Evolutionary conservation across 2,797 vertebrate species (phyloP).

Genomic region (Aldrovandia affinis): DNA sequence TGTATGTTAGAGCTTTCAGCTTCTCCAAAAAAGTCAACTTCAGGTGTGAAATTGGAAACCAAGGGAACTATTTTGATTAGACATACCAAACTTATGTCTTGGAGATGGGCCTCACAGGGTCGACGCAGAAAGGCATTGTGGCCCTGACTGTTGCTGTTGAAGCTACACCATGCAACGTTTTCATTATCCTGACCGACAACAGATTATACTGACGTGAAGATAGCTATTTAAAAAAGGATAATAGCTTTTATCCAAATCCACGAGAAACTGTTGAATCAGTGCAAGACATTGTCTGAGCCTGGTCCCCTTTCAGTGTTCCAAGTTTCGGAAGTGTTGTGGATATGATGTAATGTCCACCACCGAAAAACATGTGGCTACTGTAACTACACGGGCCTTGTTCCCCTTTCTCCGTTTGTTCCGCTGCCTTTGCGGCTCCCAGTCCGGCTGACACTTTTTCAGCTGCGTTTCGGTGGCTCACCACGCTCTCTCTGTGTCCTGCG

Average conservation of each 20-base stretch:
- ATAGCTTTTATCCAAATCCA: not conserved
- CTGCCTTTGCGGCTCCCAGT: not conserved
- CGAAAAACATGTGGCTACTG: not conserved
- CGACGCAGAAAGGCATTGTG: not conserved
- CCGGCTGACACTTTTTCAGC: not conserved
- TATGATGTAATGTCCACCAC: not conserved
- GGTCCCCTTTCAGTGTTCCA: slow-evolving; percentile 6
- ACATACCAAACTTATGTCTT: not conserved
- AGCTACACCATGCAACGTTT: not conserved
- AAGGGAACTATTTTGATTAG: not conserved
- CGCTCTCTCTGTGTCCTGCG: not conserved
- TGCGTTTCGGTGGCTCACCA: not conserved
- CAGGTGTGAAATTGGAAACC: not conserved
- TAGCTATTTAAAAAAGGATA: not conserved
- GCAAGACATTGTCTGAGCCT: not conserved
- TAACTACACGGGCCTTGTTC: not conserved
- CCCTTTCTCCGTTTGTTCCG: not conserved
- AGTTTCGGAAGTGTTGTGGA: not conserved
- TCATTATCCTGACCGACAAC: slow-evolving; percentile 15
- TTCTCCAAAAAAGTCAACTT: too few species aligned
- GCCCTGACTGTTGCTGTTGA: not conserved
- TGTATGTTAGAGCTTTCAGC: not conserved
- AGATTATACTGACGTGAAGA: not conserved
- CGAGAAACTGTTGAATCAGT: not conserved
- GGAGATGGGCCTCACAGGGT: not conserved